A percentile compares a stretch with the other conserved stretches of the same genome.
These are phyloP conservation scores for Parnassius smintheus DNA, from an alignment of 2,888 invertebrate species.

Conservation along the genomic window DNA sequence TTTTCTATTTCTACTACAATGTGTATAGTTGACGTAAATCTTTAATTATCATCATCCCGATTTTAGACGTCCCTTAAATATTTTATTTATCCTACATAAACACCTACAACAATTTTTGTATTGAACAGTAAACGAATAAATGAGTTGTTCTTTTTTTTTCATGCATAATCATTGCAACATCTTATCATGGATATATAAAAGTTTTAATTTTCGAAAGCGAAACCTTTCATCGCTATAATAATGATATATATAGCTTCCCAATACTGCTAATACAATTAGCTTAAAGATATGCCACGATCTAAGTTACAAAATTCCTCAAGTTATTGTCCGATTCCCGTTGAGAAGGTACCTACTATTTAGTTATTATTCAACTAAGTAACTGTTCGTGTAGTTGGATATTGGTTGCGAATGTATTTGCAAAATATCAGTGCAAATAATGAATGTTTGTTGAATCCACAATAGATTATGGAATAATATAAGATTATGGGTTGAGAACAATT, in stretches of 20 bases:
- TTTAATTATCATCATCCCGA: conserved; percentile 7
- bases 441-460: conserved; percentile 42
- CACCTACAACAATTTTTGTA: too few species aligned
- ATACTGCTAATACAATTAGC: conserved; percentile 4
- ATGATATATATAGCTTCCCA: too few species aligned
- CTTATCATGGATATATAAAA: too few species aligned
- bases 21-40: conserved; percentile 1
- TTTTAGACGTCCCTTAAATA: neutral
- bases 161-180: too few species aligned
- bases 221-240: too few species aligned
- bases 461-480: conserved; percentile 50
- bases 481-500: conserved; percentile 43
- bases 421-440: conserved; percentile 22
- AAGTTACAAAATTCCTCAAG: conserved; percentile 16
- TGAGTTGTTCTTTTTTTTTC: too few species aligned
- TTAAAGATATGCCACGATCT: conserved; percentile 10
- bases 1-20: conserved; percentile 2
- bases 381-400: conserved; percentile 10
- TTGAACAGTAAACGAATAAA: too few species aligned
- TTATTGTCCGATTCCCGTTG: conserved; percentile 22
- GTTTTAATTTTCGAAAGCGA: too few species aligned
- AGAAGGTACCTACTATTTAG: conserved; percentile 12
- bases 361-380: conserved; percentile 25
- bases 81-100: too few species aligned
- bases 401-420: conserved; percentile 21